Conservation (phyloP, 2,888 invertebrate genomes). For the Sericinus montela region DNA sequence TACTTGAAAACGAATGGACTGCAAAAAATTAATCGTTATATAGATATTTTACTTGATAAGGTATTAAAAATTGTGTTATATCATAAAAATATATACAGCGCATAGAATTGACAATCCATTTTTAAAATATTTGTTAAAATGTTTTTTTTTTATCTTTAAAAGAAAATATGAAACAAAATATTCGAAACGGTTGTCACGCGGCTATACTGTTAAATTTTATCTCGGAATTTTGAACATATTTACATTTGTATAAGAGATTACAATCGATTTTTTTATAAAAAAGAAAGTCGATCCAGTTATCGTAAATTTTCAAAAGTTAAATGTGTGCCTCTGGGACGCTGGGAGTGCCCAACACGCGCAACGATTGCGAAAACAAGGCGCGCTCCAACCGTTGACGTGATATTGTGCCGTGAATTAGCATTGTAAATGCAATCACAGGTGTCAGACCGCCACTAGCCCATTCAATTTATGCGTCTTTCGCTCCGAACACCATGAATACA, state of each 20-base stretch:
- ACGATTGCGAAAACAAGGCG: constrained; percentile 28
- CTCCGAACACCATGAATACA: constrained; percentile 62
- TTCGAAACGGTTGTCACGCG: background rate
- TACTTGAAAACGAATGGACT: too few relatives aligned
- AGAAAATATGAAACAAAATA: background rate
- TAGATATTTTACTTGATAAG: too few relatives aligned
- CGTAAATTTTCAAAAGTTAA: constrained; percentile 4
- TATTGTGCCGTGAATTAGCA: constrained; percentile 73
- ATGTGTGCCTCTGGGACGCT: background rate
- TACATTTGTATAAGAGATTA: background rate
- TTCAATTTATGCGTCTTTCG: constrained; percentile 74
- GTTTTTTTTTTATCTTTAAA: too few relatives aligned
- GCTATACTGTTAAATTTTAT: constrained; percentile 1
- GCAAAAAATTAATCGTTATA: too few relatives aligned
- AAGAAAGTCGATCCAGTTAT: constrained; percentile 2
- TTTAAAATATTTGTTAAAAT: too few relatives aligned
- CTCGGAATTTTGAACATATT: background rate
- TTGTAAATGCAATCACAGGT: constrained; percentile 79
- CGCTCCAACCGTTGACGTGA: constrained; percentile 36
- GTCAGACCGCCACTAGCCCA: constrained; percentile 68
- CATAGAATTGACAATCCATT: too few relatives aligned
- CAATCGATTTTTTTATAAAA: background rate
- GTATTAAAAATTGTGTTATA: too few relatives aligned
- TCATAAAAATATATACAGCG: too few relatives aligned
- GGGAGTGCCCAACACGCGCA: constrained; percentile 12